A percentile compares a stretch with the other conserved stretches of the same genome.
Evolutionary conservation across 2,113 vertebrate species (phyloP).

Genomic region (Podilymbus podiceps): DNA sequence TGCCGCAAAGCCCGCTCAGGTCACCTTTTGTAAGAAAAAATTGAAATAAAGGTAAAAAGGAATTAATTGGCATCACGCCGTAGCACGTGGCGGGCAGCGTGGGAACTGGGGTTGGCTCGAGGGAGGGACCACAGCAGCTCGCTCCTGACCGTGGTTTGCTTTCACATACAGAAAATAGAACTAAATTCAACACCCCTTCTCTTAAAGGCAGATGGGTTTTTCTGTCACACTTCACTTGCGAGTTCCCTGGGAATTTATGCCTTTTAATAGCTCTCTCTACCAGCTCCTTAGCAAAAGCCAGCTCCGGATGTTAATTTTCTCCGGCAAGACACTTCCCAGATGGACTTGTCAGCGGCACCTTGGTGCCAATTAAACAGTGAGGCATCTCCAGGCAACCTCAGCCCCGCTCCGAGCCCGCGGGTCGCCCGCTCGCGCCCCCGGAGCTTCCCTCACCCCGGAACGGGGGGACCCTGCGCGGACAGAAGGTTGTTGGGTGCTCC

Average conservation of each 20-base stretch:
- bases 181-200: neutral
- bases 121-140: neutral
- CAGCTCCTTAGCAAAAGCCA: neutral
- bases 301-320: neutral
- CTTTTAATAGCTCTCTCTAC: neutral
- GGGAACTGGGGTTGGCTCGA: neutral
- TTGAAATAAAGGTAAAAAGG: neutral
- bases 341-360: neutral
- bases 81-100: rapidly evolving
- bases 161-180: neutral
- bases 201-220: neutral
- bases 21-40: neutral
- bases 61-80: neutral
- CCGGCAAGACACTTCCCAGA: neutral
- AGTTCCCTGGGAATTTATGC: neutral
- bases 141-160: too few relatives aligned
- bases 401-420: neutral
- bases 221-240: neutral
- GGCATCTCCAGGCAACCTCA: neutral
- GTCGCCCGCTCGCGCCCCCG: neutral
- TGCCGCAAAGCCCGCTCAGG: neutral
- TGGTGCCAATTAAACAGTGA: neutral
- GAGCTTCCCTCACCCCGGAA: neutral
- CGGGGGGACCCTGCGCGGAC: neutral
- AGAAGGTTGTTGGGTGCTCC: neutral